Percentiles rank a stretch among this genome's conserved stretches.
Conservation (phyloP, 1,140 invertebrate species). For the Physella acuta region DNA sequence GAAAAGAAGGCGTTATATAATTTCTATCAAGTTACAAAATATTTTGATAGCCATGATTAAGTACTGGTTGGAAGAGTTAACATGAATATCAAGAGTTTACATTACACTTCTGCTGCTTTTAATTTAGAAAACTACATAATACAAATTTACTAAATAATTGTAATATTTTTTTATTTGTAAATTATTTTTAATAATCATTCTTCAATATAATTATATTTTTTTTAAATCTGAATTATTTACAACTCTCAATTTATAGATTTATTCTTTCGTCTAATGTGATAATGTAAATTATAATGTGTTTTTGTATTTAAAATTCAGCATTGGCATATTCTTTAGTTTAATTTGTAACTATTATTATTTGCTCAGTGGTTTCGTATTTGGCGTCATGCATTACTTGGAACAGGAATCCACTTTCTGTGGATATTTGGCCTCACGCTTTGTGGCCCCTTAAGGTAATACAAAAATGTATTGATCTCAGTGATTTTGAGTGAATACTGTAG, state of each 20-base stretch:
- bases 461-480: no score
- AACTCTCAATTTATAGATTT: not conserved
- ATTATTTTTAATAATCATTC: no score
- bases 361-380: constrained; percentile 58
- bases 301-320: not conserved
- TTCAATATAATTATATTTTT: not conserved
- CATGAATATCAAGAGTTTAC: no score
- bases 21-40: no score
- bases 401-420: constrained; percentile 60
- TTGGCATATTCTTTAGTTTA: not conserved
- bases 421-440: constrained; percentile 62
- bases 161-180: no score
- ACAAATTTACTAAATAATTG: no score
- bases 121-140: no score
- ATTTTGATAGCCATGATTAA: no score
- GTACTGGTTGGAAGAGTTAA: no score
- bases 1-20: no score
- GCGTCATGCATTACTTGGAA: constrained; percentile 59
- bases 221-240: not conserved
- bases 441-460: constrained; percentile 57
- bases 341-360: constrained; percentile 14
- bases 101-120: no score
- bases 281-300: not conserved
- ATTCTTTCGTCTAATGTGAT: not conserved
- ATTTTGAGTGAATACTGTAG: no score